Evolutionary conservation across 2,113 vertebrate species (phyloP).

Genomic region (Dinomys branickii): DNA sequence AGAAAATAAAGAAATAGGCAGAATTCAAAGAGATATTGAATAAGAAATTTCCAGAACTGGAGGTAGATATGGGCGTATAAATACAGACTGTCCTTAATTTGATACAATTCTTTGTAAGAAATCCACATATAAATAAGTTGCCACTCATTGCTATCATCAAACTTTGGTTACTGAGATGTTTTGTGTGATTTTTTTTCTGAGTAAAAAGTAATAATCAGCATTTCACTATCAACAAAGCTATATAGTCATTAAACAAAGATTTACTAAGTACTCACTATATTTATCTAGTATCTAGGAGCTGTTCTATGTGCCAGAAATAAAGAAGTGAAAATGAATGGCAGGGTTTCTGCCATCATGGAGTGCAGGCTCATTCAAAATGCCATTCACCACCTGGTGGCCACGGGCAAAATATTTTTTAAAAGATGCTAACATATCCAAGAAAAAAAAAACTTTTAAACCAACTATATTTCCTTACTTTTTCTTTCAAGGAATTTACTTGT

Average conservation of each 20-base stretch:
- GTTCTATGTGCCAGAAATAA: background rate
- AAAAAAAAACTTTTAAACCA: slow-evolving; percentile 52
- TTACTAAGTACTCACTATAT: background rate
- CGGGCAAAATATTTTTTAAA: slow-evolving; percentile 2
- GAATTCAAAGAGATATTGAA: background rate
- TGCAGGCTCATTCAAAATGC: background rate
- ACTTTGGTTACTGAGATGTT: background rate
- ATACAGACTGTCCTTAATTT: background rate
- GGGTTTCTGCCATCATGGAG: background rate
- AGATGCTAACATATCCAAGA: background rate
- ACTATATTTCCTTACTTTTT: slow-evolving; percentile 38
- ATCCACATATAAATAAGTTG: background rate
- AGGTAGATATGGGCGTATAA: background rate
- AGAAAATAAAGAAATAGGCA: background rate
- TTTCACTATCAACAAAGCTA: background rate
- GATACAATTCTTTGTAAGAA: background rate
- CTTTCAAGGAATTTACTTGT: slow-evolving; percentile 36
- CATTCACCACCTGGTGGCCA: background rate
- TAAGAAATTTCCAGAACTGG: slow-evolving; percentile 1
- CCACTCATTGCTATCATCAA: background rate
- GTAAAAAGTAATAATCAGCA: background rate
- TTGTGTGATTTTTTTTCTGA: background rate
- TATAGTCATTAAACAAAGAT: background rate
- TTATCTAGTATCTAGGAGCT: background rate
- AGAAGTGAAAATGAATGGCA: background rate